Base-by-base conservation (phyloP, 2,888 invertebrate genomes). In the Aelia acuminata region DNA sequence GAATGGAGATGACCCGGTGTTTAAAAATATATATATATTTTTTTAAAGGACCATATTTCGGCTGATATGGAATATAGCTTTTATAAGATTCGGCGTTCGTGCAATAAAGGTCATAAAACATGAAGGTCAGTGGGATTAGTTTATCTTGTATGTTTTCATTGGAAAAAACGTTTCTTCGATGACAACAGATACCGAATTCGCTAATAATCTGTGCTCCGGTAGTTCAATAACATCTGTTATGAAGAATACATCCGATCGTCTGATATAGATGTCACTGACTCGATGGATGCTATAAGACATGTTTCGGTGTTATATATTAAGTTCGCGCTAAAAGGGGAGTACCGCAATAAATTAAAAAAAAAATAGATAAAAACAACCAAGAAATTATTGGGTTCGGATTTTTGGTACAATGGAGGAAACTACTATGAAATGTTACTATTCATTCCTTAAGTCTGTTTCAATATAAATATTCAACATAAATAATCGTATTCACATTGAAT, bases 201-300 rank as follows among this genome's bases (percentile, higher is more conserved):
- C 5, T 70, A 35, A 35, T 35, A 70, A 70, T 70, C 63, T 70
- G 63, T 35, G 63, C 8, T 70, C 15, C 22, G 18, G 13, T 35
- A 13, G 63, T 70, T 70, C 63, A 70, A 70, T 70, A 70, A 70
- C 63, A 70, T 70, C 20, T 70, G 7, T 31, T 70, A 13, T 35
- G 31, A 18, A 35, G 63, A 20, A 70, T 18, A 0, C 63, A 70
- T 70, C 63, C 31, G 35, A 70, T 35, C 7, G 0, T 70, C 7
- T 70, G 63, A 70, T 70, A 70, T 70, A 20, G 63, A 10, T 70
- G 63, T 70, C 63, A 70, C 18, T 70, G 63, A 70, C 63, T 70
- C 57, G 26, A 26, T 26, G 0, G 5, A 2, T 20, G 5, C 35
- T 35, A 0, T 20, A 35, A 7, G 20, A 1, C 63, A 70, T 35